Evolutionary conservation across 2,888 invertebrate genomes (phyloP).

Genomic region (Tortrix viridana): DNA sequence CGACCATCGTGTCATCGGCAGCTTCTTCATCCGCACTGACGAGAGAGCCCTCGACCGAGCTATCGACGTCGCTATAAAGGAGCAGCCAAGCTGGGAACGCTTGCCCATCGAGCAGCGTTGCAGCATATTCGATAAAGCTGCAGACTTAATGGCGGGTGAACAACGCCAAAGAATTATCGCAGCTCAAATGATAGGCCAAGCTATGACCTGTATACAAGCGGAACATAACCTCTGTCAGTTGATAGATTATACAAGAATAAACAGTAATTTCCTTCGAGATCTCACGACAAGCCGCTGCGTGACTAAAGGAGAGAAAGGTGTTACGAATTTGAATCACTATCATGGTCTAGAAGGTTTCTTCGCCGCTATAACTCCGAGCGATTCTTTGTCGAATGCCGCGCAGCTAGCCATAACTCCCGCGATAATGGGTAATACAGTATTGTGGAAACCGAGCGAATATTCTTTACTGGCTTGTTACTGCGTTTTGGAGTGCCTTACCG

Average conservation of each 20-base stretch:
- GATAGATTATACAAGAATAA: constrained; percentile 94
- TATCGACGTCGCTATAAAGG: constrained; percentile 54
- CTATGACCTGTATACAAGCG: constrained; percentile 94
- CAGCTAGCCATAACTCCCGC: constrained; percentile 94
- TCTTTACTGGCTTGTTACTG: constrained; percentile 95
- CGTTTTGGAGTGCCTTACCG: constrained; percentile 92
- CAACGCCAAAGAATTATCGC: constrained; percentile 94
- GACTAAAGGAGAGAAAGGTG: constrained; percentile 87
- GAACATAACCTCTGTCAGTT: constrained; percentile 97
- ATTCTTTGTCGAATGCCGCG: constrained; percentile 98
- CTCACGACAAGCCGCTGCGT: constrained; percentile 92
- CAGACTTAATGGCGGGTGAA: constrained; percentile 91
- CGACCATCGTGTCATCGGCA: constrained; percentile 92
- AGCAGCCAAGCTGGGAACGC: constrained; percentile 93
- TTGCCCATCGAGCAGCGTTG: constrained; percentile 90
- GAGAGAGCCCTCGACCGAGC: constrained; percentile 36
- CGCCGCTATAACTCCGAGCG: constrained; percentile 96
- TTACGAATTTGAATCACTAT: constrained; percentile 90
- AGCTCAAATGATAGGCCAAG: constrained; percentile 96
- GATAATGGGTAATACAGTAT: constrained; percentile 92
- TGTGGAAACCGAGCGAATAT: constrained; percentile 98
- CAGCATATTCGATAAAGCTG: constrained; percentile 91
- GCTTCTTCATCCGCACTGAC: constrained; percentile 85
- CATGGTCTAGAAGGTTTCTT: constrained; percentile 96
- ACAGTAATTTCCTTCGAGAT: constrained; percentile 90